Base-by-base conservation (phyloP, 2,113 vertebrate species). In the Progne subis region DNA sequence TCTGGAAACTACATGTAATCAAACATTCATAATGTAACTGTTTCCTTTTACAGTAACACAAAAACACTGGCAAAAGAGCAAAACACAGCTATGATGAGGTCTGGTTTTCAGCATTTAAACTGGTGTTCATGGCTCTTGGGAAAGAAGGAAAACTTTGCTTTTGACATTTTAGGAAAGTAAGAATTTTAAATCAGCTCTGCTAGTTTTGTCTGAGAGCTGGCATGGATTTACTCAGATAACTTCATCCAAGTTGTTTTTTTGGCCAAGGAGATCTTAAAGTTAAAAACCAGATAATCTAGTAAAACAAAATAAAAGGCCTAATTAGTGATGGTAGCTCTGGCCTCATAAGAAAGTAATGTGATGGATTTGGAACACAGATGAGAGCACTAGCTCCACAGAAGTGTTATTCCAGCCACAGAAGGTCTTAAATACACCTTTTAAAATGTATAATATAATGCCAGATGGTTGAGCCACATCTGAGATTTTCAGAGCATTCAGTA, bases 261-360 rank as follows among this genome's bases (percentile, higher is more conserved):
- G 24, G 52, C 55, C 90, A 94, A 92, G 31, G 43, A 94, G 61
- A 95, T 84, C 78, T 85, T 91, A 94, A 94, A 94, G 59, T 86
- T 94, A 74, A 95, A 97, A 97, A 95, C 64, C 94, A 96, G 94
- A 95, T 92, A 91, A 93, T 90, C 81, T 90, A 96, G 83, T 96
- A 96, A 97, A 96, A 96, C 79, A 96, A 97, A 96, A 97, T 86
- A 90, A 93, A 96, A 96, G 84, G 44, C 61, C 91, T 91, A 95
- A 94, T 93, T 96, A 94, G 91, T 85, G 78, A 96, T 91, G 90
- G 92, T 76, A 90, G 92, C 64, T 86, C 82, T 88, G 86, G 82
- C 64, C 71, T 82, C 65, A 68, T 92, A 93, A 96, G 94, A 95
- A 96, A 97, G 93, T 95, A 88, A 78, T 71, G 75, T 87, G 90